Evolutionary conservation across 2,888 invertebrate genomes (phyloP).

Genomic region (Eupsilia transversa): DNA sequence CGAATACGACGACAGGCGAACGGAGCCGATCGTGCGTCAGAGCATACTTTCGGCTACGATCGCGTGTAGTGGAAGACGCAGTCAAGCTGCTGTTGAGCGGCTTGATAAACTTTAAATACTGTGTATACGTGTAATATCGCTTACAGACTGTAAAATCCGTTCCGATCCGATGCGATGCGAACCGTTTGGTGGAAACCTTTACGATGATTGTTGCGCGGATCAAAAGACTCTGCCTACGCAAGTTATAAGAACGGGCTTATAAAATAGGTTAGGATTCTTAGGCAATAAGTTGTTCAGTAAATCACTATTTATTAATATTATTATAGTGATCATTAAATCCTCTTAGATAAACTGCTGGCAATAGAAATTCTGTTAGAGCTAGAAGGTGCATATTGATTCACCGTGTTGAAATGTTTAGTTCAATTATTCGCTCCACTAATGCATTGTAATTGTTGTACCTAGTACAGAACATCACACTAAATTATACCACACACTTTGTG

Average conservation of each 20-base stretch:
- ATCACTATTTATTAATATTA: constrained; percentile 36
- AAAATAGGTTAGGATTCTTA: constrained; percentile 17
- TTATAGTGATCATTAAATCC: constrained; percentile 38
- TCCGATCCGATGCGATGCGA: no score
- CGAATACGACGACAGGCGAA: no score
- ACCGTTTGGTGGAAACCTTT: no score
- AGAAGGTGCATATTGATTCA: constrained; percentile 6
- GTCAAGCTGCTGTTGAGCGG: no score
- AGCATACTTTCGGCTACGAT: no score
- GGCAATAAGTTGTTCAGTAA: constrained; percentile 35
- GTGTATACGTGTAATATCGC: no score
- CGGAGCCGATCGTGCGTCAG: no score
- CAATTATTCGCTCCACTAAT: background rate
- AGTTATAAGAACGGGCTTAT: constrained; percentile 9
- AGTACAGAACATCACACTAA: background rate
- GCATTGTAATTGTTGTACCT: background rate
- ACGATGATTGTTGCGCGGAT: background rate
- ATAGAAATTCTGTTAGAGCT: constrained; percentile 19
- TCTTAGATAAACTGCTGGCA: constrained; percentile 3
- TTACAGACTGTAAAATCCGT: no score
- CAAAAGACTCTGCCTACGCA: constrained; percentile 36
- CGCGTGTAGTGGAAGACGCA: no score
- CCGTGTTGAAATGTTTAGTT: constrained; percentile 24
- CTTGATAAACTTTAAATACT: no score
- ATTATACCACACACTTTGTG: background rate